Evolutionary conservation across 2,797 vertebrate species (phyloP), one percentile per base, ranked within the genome.

Genomic region (Acropternis orthonyx): DNA sequence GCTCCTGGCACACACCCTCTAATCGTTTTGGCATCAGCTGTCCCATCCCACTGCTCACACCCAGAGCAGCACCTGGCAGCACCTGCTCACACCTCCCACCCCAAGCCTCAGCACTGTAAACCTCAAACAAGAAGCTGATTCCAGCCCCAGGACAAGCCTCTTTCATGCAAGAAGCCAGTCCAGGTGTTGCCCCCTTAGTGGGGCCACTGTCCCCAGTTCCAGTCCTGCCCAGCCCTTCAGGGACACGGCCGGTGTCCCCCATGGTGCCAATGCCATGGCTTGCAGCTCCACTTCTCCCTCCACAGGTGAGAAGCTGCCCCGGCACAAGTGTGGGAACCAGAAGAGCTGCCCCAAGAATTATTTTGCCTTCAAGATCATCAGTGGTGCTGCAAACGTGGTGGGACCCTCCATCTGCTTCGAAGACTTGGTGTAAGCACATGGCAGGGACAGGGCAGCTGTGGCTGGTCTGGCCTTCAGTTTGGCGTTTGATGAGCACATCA

Each of bases 381-480:
- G 99, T 1, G 98, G 99, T 1, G 98, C 98, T 0, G 98, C 99
- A 51, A 97, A 98, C 3, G 93, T 99, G 26, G 97, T 99, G 18
- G 98, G 99, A n/a, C 99, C 99, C 51, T 98, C 94, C 28, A 98
- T 99, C 86, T 99, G 99, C 96, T 98, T 99, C 12, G 91, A 99
- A 4, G 97, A 97, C 54, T 63, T 85, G 48, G 63, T 93, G 99
- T 99, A 98, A 91, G 99, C 28, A 37, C 3, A 1, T 1, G 7
- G 22, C 1, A 6, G 46, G 59, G 14, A 76, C 0, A 2, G 51
- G 32, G 67, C 69, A 84, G 36, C 36, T 0, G 0, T 23, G 23
- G 13, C 37, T 54, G 32, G 24, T 7, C 54, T 59, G 66, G 65
- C 48, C 59, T 89, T 43, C 34, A 49, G 39, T 69, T 26, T 73